Evolutionary conservation across 2,113 vertebrate genomes (phyloP).

Genomic region (Delphinus delphis): DNA sequence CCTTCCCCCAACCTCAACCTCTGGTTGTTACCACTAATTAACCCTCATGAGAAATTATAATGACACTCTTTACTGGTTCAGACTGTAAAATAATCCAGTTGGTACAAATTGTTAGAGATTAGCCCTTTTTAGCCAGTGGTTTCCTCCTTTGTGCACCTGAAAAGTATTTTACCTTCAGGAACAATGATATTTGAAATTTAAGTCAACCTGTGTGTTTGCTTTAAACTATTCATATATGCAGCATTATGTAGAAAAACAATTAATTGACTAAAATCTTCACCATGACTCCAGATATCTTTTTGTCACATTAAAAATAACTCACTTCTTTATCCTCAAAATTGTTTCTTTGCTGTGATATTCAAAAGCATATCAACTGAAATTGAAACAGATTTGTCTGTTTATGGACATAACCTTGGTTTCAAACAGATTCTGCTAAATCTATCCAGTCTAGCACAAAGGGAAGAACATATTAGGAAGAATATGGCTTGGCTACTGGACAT

Average conservation of each 20-base stretch:
- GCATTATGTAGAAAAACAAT: neutral
- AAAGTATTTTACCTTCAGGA: neutral
- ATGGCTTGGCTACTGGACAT: neutral
- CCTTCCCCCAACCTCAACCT: neutral
- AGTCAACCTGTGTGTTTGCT: neutral
- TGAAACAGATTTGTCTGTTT: neutral
- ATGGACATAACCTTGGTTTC: neutral
- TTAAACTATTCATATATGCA: neutral
- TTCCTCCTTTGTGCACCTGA: neutral
- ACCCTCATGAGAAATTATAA: neutral
- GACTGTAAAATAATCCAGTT: neutral
- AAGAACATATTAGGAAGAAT: neutral
- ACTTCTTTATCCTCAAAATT: neutral
- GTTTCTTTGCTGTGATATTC: neutral
- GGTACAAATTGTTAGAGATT: neutral
- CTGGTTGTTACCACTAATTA: neutral
- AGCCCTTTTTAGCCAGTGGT: neutral
- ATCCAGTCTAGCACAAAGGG: neutral
- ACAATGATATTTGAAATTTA: neutral
- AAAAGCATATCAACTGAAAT: neutral
- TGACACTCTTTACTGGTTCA: neutral
- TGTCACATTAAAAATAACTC: neutral
- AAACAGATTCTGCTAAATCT: neutral
- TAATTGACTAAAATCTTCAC: neutral
- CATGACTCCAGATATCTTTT: neutral